Conservation (phyloP, 2,113 vertebrate genomes). For the Plecotus auritus region DNA sequence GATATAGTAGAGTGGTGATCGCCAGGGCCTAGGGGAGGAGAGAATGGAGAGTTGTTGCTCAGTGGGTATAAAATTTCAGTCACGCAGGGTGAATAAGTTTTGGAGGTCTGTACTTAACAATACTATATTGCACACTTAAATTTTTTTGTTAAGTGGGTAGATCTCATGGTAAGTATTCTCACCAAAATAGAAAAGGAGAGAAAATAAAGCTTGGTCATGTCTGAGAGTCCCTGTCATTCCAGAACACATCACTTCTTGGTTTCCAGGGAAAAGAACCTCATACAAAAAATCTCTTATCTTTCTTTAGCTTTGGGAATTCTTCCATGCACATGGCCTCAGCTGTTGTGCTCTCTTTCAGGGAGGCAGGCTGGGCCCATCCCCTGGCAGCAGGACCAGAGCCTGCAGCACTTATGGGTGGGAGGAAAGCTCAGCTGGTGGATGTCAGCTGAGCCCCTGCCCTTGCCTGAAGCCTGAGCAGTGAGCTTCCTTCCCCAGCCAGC, state of each 20-base stretch:
- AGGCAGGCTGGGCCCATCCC: conserved; percentile 59
- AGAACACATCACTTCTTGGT: neutral
- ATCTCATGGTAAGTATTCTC: neutral
- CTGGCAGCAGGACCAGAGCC: conserved; percentile 70
- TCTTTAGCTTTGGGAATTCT: neutral
- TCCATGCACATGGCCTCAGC: neutral
- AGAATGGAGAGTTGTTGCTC: neutral
- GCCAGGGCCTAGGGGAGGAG: neutral
- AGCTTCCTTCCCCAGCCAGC: conserved; percentile 75
- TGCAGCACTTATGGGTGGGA: conserved; percentile 62
- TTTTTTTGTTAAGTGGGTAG: neutral
- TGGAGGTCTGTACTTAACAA: neutral
- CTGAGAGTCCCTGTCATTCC: neutral
- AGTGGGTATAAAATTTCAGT: neutral
- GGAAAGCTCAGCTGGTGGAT: conserved; percentile 65
- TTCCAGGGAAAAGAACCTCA: neutral
- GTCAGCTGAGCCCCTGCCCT: conserved; percentile 60
- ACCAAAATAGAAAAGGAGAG: neutral
- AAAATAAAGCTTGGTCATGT: neutral
- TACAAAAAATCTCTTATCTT: neutral
- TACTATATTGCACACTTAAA: neutral
- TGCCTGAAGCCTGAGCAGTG: conserved; percentile 62
- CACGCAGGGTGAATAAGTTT: neutral
- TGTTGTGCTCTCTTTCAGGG: conserved; percentile 63
- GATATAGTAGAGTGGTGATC: neutral